phyloP scores from a whole-genome alignment of 2,797 vertebrate genomes.

The Kryptolebias ocellatus region DNA sequence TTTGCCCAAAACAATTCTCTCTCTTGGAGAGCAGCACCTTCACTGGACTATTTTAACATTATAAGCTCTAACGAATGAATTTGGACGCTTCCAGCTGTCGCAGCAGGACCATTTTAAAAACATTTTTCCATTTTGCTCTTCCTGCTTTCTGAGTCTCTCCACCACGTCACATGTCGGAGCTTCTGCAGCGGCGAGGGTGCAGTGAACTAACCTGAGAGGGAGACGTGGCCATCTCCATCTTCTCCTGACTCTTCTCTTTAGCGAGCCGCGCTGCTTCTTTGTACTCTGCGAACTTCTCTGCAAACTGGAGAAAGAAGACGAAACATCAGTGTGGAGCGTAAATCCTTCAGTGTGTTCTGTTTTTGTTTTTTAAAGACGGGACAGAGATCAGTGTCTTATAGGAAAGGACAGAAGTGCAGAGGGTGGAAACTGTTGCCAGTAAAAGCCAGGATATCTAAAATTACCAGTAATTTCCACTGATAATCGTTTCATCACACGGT shows the following conservation, averaged over 20 bases:
- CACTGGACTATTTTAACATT: too few relatives aligned
- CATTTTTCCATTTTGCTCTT: too few relatives aligned
- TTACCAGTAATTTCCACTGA: slow-evolving; percentile 49
- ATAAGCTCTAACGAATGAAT: too few relatives aligned
- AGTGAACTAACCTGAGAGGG: slow-evolving; percentile 89
- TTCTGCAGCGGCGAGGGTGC: background rate
- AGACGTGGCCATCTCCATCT: slow-evolving; percentile 96
- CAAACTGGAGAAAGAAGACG: slow-evolving; percentile 87
- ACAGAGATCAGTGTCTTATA: slow-evolving; percentile 34
- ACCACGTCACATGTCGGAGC: background rate
- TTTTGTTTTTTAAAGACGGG: slow-evolving; percentile 4
- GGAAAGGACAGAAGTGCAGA: slow-evolving; percentile 10
- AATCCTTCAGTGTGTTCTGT: slow-evolving; percentile 21
- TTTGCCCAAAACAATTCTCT: too few relatives aligned
- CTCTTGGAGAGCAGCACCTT: too few relatives aligned
- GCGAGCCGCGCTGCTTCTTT: slow-evolving; percentile 97
- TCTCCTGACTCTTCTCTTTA: slow-evolving; percentile 98
- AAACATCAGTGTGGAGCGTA: slow-evolving; percentile 18
- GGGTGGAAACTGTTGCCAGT: slow-evolving; percentile 39
- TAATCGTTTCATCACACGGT: slow-evolving; percentile 21
- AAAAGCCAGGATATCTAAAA: slow-evolving; percentile 28
- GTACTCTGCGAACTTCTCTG: slow-evolving; percentile 98
- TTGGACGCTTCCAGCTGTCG: too few relatives aligned
- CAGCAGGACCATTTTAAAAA: too few relatives aligned
- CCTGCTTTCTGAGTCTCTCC: background rate